These are phyloP conservation scores for Pararge aegeria DNA, from an alignment of 1,140 invertebrate genomes.

Conservation along the genomic window DNA sequence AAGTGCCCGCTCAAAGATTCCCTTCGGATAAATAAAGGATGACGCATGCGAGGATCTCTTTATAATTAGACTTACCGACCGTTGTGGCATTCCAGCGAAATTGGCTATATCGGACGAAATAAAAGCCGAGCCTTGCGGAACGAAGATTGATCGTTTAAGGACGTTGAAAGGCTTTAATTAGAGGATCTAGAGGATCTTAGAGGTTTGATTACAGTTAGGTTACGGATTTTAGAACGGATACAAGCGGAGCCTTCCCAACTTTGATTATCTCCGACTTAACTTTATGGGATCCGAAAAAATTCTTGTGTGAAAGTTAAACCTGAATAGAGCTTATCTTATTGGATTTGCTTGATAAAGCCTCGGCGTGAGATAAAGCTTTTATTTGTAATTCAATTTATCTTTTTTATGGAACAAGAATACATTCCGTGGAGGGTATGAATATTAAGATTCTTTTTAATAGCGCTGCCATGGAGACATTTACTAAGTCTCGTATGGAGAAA, in stretches of 20 bases:
- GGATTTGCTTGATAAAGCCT: conserved; percentile 2
- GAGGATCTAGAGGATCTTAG: conserved; percentile 27
- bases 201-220: conserved; percentile 39
- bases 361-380: not conserved
- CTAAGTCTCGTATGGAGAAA: too few relatives aligned
- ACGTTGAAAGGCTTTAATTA: conserved; percentile 43
- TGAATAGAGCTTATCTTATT: conserved; percentile 7
- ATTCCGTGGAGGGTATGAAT: not conserved
- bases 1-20: conserved; percentile 38
- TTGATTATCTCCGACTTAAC: not conserved
- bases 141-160: conserved; percentile 51
- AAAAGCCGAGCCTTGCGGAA: conserved; percentile 32
- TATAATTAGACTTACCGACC: conserved; percentile 64
- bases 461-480: too few relatives aligned
- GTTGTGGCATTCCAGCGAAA: conserved; percentile 45
- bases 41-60: conserved; percentile 59
- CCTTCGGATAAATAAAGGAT: conserved; percentile 52
- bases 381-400: not conserved
- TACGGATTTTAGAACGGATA: conserved; percentile 10
- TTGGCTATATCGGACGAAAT: conserved; percentile 38
- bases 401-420: not conserved
- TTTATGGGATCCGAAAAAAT: not conserved
- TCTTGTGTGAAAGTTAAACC: conserved; percentile 5
- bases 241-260: not conserved
- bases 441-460: too few relatives aligned